Base-by-base conservation (phyloP, 2,797 vertebrate genomes). In the Tenualosa ilisha region DNA sequence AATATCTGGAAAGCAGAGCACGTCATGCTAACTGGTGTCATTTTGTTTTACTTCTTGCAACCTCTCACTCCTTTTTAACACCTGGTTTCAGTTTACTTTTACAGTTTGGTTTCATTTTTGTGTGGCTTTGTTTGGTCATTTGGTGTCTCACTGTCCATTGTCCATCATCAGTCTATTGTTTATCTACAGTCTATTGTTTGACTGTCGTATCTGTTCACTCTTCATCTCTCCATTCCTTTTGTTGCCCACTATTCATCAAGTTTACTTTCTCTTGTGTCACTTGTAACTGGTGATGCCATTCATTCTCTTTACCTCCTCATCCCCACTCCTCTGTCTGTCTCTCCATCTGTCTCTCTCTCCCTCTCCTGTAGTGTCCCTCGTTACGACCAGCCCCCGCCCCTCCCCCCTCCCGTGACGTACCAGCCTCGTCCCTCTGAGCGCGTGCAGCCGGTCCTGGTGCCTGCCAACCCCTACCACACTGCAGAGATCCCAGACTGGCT, bases 401-500 rank as follows among this genome's bases (percentile, higher is more conserved):
- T 96, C n/a, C 98, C 98, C 0, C 98, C 97, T 24, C 98, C 98
- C 0, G 95, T 99, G 87, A 95, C 95, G 6, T 98, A 99, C 88
- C 98, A 98, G 92, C 95, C 98, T 0, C 97, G 97, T 68, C 96
- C 96, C 11, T 90, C 95, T 0, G 97, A 99, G 91, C 94, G 97
- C 85, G 97, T 95, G 94, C 98, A 98, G 87, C 92, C 97, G 0
- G 95, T 98, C 40, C 95, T 99, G 22, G 98, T 99, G 20, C 98
- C 98, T 72, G 98, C 98, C 1, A 99, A 99, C 94, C 98, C 98
- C 0, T 99, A 99, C 93, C 98, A 99, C 94, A 97, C 97, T 0
- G 98, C 98, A 0, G 98, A 99, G 92, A 98, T 99, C 91, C 98
- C 98, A 0, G 97, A 99, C 94, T 99, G 98, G 98, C 96, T 99